These are phyloP conservation scores for Melopsittacus undulatus DNA, from an alignment of 2,797 vertebrate species.

Conservation along the genomic window DNA sequence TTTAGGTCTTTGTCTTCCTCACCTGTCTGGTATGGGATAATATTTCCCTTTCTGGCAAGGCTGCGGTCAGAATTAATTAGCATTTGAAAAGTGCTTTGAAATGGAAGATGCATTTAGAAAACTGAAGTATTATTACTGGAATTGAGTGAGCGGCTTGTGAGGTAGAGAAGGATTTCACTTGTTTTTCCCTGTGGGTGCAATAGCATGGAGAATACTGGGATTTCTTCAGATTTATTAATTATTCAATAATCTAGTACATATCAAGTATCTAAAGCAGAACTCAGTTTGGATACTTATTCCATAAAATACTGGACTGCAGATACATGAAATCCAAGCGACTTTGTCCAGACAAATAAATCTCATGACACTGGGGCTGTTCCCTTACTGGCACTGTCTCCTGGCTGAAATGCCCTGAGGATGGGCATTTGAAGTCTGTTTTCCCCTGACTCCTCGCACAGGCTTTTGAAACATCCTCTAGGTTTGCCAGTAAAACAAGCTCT, in stretches of 20 bases:
- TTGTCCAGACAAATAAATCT: conserved; percentile 39
- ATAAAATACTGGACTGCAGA: background rate
- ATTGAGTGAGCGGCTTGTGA: background rate
- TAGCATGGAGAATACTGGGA: background rate
- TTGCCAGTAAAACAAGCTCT: conserved; percentile 11
- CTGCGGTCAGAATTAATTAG: conserved; percentile 5
- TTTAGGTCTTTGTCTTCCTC: background rate
- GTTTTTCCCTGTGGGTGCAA: background rate
- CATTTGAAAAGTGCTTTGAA: conserved; percentile 62
- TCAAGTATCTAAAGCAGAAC: background rate
- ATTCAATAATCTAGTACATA: background rate
- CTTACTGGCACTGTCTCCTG: background rate
- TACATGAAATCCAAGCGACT: background rate
- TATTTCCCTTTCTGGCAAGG: conserved; percentile 42
- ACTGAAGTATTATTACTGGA: background rate
- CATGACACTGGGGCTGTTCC: background rate
- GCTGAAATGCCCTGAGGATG: fast-evolving
- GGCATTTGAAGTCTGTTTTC: conserved; percentile 45
- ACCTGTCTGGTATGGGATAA: background rate
- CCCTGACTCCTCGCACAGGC: background rate
- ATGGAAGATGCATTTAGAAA: conserved; percentile 49
- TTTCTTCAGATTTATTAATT: conserved; percentile 40
- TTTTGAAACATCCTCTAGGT: background rate
- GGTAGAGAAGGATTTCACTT: background rate
- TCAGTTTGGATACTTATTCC: background rate